Evolutionary conservation across 2,888 invertebrate genomes (phyloP).

Genomic region (Synanthedon formicaeformis): DNA sequence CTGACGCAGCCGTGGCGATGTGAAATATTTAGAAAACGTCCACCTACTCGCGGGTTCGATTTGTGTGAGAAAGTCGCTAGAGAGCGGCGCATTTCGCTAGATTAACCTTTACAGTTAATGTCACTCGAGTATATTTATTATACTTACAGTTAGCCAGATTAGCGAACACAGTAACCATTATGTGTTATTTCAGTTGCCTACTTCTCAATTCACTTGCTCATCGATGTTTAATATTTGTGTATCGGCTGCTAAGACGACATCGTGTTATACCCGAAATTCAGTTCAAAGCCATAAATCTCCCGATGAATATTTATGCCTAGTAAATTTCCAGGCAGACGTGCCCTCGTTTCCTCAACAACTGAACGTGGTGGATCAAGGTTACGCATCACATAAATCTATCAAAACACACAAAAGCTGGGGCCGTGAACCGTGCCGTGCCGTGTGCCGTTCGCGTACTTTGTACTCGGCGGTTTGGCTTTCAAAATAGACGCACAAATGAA

Average conservation of each 20-base stretch:
- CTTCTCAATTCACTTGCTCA: not conserved
- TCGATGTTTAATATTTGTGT: not conserved
- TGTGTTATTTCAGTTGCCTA: not conserved
- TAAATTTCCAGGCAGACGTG: constrained; percentile 6
- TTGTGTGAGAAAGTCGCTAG: constrained; percentile 26
- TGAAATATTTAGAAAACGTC: constrained; percentile 42
- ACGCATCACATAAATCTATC: constrained; percentile 32
- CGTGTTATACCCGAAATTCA: not conserved
- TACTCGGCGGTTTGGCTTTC: constrained; percentile 32
- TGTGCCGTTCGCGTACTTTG: constrained; percentile 17
- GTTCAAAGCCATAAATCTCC: not conserved
- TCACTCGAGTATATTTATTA: not conserved
- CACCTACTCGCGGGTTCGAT: constrained; percentile 27
- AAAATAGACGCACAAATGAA: constrained; percentile 38
- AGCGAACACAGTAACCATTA: not conserved
- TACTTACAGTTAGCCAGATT: not conserved
- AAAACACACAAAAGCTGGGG: constrained; percentile 25
- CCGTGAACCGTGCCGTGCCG: constrained; percentile 33
- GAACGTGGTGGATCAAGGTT: constrained; percentile 21
- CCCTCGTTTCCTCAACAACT: constrained; percentile 18
- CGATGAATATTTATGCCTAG: not conserved
- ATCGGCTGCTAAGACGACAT: not conserved
- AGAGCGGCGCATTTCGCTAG: not conserved
- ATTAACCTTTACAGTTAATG: not conserved
- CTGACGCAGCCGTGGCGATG: constrained; percentile 21